These are phyloP conservation scores for Chloroceryle amazona DNA, from an alignment of 2,797 vertebrate species.

Conservation along the genomic window DNA sequence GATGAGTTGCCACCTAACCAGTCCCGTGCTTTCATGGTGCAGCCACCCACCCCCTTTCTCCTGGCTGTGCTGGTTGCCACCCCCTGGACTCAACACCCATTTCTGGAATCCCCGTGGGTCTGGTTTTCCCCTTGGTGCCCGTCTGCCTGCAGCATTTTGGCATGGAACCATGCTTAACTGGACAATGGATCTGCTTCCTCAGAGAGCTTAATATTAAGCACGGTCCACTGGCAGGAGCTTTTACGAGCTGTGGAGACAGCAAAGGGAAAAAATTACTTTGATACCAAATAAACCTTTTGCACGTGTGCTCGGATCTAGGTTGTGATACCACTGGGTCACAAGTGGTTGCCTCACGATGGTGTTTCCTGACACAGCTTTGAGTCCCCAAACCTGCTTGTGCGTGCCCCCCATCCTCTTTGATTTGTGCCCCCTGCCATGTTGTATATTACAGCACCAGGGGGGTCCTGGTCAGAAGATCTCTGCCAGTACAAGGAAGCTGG, in stretches of 20 bases:
- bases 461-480: background rate
- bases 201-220: background rate
- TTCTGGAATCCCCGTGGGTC: background rate
- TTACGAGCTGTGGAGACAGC: background rate
- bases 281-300: background rate
- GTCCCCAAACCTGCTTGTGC: fast-evolving
- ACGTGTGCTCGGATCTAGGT: background rate
- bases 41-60: background rate
- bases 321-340: background rate
- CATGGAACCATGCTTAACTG: background rate
- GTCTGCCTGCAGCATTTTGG: background rate
- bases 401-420: background rate
- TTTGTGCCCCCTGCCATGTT: background rate
- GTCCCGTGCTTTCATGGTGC: background rate
- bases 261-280: background rate
- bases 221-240: background rate
- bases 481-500: fast-evolving
- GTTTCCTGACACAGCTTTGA: background rate
- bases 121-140: background rate
- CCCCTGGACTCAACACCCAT: fast-evolving
- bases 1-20: background rate
- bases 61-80: background rate
- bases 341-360: fast-evolving
- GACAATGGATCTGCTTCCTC: fast-evolving
- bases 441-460: background rate